Base-by-base conservation (phyloP, 2,113 vertebrate species). In the Nyctereutes procyonoides region DNA sequence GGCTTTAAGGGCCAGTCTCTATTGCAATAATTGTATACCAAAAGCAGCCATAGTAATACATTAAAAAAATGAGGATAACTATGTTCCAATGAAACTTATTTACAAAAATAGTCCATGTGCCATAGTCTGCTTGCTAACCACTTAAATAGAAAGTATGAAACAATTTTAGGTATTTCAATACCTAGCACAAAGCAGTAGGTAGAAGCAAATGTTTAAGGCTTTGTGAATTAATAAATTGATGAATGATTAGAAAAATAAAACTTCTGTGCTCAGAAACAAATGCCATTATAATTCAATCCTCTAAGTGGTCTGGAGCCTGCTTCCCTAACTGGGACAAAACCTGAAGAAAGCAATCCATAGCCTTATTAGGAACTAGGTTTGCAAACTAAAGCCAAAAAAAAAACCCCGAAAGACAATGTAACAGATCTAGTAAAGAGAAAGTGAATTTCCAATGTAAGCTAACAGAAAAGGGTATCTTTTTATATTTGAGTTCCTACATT, bases 311-410 rank as follows among this genome's bases (percentile, higher is more conserved):
- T 74, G 15, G 30, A 87, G 56, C 48, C 43, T 85, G 22, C 4
- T 81, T 77, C 79, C 30, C 73, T n/a, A 93, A 58, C 5, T 67
- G 65, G 11, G 20, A 32, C 28, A 94, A 81, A 79, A 84, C 48
- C 79, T 56, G 17, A 97, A 60, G 32, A 85, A 35, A 7, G 67
- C 13, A 92, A 51, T 65, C 69, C 56, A 92, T 74, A 79, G 69
- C 17, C 22, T 85, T 65, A 38, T 84, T 90, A 83, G 90, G 2
- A 77, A 65, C 32, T 38, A 93, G 32, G 11, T n/a, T 90, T 97
- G n/a, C 38, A 84, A 95, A 93, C 14, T 51, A 93, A 80, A 79
- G 82, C 9, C 22, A 93, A 35, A 80, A 48, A 77, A 24, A 90
- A 77, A 73, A 4, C 38, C 43, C 38, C 43, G 30, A 85, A 79